A percentile compares a stretch with the other conserved stretches of the same genome.
Evolutionary conservation across 2,888 invertebrate genomes (phyloP).

Genomic region (Zele albiditarsus): DNA sequence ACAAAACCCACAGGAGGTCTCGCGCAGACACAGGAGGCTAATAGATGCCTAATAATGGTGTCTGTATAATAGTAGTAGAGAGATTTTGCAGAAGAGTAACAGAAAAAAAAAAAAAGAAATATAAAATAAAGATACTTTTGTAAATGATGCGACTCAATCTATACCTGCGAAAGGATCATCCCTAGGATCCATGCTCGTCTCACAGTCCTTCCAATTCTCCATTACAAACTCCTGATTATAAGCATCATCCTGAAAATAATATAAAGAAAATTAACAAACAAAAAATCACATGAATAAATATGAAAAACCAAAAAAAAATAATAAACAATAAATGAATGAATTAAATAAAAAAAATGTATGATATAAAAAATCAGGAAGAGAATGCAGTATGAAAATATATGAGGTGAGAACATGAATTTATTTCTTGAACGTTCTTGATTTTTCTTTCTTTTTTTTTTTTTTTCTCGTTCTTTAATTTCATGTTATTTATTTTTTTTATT

Average conservation of each 20-base stretch:
- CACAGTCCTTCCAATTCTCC: no score
- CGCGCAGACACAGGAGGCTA: constrained; percentile 20
- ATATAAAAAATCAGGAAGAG: neutral
- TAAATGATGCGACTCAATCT: neutral
- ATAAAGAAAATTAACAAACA: neutral
- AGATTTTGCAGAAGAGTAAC: neutral
- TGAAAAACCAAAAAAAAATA: neutral
- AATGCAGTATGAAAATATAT: neutral
- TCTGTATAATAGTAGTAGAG: constrained; percentile 3
- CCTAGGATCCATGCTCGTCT: neutral
- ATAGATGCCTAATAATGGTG: constrained; percentile 33
- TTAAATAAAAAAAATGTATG: neutral
- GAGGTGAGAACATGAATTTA: neutral
- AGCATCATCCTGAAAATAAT: neutral
- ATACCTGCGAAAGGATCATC: neutral
- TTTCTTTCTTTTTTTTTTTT: no score
- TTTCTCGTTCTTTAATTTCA: no score
- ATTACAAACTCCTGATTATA: neutral
- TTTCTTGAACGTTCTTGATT: no score
- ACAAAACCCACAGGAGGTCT: constrained; percentile 33
- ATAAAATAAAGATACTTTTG: neutral
- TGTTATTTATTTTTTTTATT: neutral
- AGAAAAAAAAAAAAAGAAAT: neutral
- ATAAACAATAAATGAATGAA: neutral
- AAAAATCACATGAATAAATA: neutral